Percentiles rank a stretch among this genome's conserved stretches.
These are phyloP conservation scores for Notodonta dromedarius DNA, from an alignment of 2,888 invertebrate species.

Conservation along the genomic window DNA sequence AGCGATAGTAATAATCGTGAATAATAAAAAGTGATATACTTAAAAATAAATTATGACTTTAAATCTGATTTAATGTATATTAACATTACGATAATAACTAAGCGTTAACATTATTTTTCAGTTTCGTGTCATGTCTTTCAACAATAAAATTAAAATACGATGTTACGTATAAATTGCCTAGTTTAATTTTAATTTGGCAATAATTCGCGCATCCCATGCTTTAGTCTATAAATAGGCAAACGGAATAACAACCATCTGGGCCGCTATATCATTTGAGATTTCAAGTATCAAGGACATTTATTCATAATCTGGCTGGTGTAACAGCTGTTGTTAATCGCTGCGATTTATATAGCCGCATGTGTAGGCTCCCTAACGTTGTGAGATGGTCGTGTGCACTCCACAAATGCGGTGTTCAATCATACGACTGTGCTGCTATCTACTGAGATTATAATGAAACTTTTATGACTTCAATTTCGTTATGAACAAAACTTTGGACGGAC, in stretches of 20 bases:
- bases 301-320: slow-evolving; percentile 27
- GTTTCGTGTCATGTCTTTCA: background rate
- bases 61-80: background rate
- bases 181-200: slow-evolving; percentile 2
- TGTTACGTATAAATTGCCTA: no score
- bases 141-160: background rate
- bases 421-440: slow-evolving; percentile 77
- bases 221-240: slow-evolving; percentile 33
- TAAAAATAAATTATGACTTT: background rate
- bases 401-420: slow-evolving; percentile 69
- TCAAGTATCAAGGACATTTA: slow-evolving; percentile 43
- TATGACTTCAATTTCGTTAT: slow-evolving; percentile 69
- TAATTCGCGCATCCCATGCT: background rate
- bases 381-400: slow-evolving; percentile 65
- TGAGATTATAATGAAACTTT: slow-evolving; percentile 80
- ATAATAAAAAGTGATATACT: background rate
- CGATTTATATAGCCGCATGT: slow-evolving; percentile 36
- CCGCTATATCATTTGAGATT: slow-evolving; percentile 21
- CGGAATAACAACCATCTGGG: slow-evolving; percentile 36
- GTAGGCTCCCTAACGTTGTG: slow-evolving; percentile 49
- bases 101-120: background rate
- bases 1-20: background rate
- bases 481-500: slow-evolving; percentile 54
- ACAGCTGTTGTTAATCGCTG: slow-evolving; percentile 35
- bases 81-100: background rate